Base-by-base conservation (phyloP, 2,888 invertebrate genomes). In the Tinea pellionella region DNA sequence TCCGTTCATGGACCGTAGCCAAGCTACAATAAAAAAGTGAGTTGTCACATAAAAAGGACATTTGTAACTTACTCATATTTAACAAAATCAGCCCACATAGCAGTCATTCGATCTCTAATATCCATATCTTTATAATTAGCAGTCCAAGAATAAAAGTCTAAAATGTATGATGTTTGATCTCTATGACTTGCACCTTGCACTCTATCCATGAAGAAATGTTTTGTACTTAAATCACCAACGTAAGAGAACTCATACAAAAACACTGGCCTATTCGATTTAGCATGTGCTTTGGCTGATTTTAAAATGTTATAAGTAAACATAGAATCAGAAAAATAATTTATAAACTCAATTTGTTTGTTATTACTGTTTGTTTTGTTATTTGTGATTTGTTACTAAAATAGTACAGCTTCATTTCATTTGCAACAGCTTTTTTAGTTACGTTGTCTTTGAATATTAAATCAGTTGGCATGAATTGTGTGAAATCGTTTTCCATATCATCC, bases 261-360 rank as follows among this genome's bases (percentile, higher is more conserved):
- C 0, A 84, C 67, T 0, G 79, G 76, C 6, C 63, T 69, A 2
- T 70, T 69, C 42, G 67, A 65, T 0, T 63, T 61, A 1, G 79
- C 69, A 60, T 82, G 80, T 0, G 78, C n/a, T 65, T 75, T 78
- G 0, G 77, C 74, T 6, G 86, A 84, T 61, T 76, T 81, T 63
- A 85, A 66, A 51, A 85, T 78, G 0, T 71, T 67, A 61, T 83
- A 80, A 61, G 79, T 85, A 59, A 85, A 85, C 85, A 86, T 84
- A 0, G 77, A 67, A 63, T 85, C 87, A 1, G 84, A 83, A 59
- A 82, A 84, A 62, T 83, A 87, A 63, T 86, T 76, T 2, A 86
- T 65, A 41, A 77, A 87, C 8, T 65, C 72, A 64, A n/a, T n/a
- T n/a, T n/a, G n/a, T n/a, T n/a, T n/a, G n/a, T n/a, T n/a, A 74